A percentile compares a stretch with the other conserved stretches of the same genome.
Evolutionary conservation across 1,140 invertebrate genomes (phyloP).

Genomic region (Zophobas atratus): DNA sequence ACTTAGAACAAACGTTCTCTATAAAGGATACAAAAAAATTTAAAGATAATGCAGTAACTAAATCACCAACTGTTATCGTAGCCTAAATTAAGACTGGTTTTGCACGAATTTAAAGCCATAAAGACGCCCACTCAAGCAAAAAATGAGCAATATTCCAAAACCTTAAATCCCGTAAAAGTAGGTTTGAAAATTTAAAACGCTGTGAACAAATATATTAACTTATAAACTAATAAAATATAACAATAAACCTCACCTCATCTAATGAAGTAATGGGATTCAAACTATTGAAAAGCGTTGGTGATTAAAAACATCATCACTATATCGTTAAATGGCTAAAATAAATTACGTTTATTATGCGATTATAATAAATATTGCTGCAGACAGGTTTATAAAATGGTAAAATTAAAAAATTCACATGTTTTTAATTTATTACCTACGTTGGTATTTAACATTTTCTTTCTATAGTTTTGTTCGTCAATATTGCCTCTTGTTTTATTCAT

Average conservation of each 20-base stretch:
- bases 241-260: constrained; percentile 7
- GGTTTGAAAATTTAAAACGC: no score
- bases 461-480: not conserved
- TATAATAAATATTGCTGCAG: constrained; percentile 17
- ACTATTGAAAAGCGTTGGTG: not conserved
- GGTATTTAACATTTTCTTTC: not conserved
- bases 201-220: no score
- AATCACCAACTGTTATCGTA: no score
- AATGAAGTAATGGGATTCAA: not conserved
- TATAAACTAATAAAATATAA: not conserved
- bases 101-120: no score
- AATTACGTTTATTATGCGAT: constrained; percentile 27
- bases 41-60: no score
- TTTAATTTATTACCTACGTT: not conserved
- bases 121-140: no score
- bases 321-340: constrained; percentile 14
- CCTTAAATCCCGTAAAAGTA: no score
- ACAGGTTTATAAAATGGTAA: constrained; percentile 31
- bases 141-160: no score
- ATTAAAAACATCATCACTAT: constrained; percentile 5
- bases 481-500: constrained; percentile 5
- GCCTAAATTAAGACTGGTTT: no score
- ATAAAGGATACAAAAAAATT: no score
- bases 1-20: no score
- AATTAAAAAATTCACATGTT: constrained; percentile 18